Percentiles rank a stretch among this genome's conserved stretches.
Evolutionary conservation across 1,140 invertebrate genomes (phyloP).

Genomic region (Orussus abietinus): DNA sequence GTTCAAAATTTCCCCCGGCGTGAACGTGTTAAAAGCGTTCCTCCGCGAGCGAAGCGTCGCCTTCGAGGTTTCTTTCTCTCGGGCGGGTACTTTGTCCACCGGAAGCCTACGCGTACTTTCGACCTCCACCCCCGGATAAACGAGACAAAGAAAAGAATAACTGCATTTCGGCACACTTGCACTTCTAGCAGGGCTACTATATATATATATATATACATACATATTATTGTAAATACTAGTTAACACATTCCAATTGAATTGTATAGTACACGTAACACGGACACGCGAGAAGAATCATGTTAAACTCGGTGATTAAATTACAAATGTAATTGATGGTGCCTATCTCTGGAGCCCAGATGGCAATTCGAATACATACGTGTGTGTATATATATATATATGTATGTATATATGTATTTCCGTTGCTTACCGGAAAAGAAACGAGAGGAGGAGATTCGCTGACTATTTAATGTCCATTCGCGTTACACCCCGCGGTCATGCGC

Average conservation of each 20-base stretch:
- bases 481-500: no score
- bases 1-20: no score
- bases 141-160: conserved; percentile 23
- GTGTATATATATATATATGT: no score
- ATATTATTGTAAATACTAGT: conserved; percentile 52
- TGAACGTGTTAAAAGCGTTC: no score
- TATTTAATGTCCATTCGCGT: conserved; percentile 45
- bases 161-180: conserved; percentile 43
- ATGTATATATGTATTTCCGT: conserved; percentile 54
- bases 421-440: conserved; percentile 41
- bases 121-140: no score
- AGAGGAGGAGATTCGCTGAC: conserved; percentile 38
- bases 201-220: no score
- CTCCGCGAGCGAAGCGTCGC: no score
- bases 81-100: conserved; percentile 29
- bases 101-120: conserved; percentile 39
- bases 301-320: no score
- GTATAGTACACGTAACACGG: conserved; percentile 40
- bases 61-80: no score
- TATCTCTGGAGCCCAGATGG: no score
- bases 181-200: conserved; percentile 49
- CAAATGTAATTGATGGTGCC: no score
- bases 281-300: conserved; percentile 37
- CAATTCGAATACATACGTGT: no score
- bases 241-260: conserved; percentile 53